Conservation (phyloP, 2,888 invertebrate genomes). For the Strigamia crassipes region DNA sequence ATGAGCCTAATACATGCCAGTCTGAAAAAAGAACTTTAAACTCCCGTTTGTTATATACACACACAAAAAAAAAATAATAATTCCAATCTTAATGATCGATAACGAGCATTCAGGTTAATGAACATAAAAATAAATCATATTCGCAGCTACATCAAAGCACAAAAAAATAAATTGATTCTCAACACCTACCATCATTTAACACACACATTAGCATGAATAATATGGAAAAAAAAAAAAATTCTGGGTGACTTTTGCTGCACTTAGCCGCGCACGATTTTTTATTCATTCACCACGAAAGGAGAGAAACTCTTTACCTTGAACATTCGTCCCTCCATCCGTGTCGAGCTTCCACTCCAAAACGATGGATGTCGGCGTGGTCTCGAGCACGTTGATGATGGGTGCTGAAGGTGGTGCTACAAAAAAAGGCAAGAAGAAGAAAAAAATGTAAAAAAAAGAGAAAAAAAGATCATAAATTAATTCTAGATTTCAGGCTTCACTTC, state of each 20-base stretch:
- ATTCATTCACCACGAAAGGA: background rate
- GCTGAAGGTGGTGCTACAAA: slow-evolving; percentile 72
- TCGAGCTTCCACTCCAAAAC: slow-evolving; percentile 76
- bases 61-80: background rate
- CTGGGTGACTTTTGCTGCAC: background rate
- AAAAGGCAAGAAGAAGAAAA: background rate
- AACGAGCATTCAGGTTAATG: slow-evolving; percentile 23
- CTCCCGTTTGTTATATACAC: background rate
- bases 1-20: background rate
- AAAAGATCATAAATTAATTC: slow-evolving; percentile 23
- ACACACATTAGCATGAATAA: background rate
- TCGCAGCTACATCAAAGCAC: background rate
- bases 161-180: background rate
- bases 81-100: background rate
- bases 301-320: slow-evolving; percentile 62
- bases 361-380: slow-evolving; percentile 75
- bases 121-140: slow-evolving; percentile 1
- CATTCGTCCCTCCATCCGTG: slow-evolving; percentile 70
- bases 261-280: slow-evolving; percentile 28
- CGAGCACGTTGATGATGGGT: slow-evolving; percentile 74
- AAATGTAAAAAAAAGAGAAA: background rate
- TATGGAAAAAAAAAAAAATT: background rate
- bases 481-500: slow-evolving; percentile 1
- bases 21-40: background rate
- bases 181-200: background rate